Conservation (phyloP, 2,797 vertebrate species). For the Ispidina picta region DNA sequence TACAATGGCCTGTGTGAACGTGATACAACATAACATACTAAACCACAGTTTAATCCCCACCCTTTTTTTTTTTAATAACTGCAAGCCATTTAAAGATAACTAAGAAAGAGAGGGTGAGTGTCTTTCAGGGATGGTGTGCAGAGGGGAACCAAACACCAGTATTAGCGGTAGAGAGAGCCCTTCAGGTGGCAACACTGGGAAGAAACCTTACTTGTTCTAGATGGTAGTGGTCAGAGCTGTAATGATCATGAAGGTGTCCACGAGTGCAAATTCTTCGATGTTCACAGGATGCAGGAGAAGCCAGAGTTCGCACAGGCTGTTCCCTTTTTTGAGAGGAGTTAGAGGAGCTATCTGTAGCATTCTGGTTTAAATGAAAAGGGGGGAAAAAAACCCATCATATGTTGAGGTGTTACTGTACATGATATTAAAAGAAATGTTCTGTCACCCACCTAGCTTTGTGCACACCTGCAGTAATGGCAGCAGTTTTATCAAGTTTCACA, state of each 20-base stretch:
- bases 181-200: neutral
- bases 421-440: neutral
- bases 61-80: neutral
- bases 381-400: neutral
- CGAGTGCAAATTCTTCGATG: constrained; percentile 89
- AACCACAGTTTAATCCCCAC: neutral
- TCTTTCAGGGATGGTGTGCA: neutral
- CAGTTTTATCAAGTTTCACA: neutral
- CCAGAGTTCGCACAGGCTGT: constrained; percentile 85
- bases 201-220: constrained; percentile 88
- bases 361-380: constrained; percentile 77
- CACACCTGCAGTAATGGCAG: neutral
- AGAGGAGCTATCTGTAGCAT: constrained; percentile 96
- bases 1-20: fast-evolving
- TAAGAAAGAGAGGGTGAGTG: neutral
- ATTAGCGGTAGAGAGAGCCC: neutral
- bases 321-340: constrained; percentile 97
- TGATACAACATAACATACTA: neutral
- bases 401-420: neutral
- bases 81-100: neutral
- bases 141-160: neutral
- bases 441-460: neutral
- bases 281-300: constrained; percentile 89
- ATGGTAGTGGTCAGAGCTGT: constrained; percentile 89
- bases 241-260: constrained; percentile 88